Evolutionary conservation across 30 jellyfish, hydroid and myxozoan genomes (phyloP).

Genomic region (Cassiopea andromeda): DNA sequence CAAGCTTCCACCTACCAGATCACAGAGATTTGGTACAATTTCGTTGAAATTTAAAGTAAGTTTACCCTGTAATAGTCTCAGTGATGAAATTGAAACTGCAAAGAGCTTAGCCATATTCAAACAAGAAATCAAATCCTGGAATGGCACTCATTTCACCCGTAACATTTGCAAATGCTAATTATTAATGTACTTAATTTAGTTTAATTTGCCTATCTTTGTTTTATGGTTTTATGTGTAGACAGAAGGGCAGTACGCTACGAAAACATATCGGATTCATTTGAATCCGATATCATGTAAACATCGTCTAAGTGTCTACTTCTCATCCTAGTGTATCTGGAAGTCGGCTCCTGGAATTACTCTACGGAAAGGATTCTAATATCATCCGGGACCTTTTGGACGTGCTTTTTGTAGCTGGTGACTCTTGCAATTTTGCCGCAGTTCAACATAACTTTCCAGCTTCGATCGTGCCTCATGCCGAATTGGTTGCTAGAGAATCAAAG

Average conservation of each 20-base stretch:
- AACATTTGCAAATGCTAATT: no score
- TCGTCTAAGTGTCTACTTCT: not conserved
- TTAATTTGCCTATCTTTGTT: no score
- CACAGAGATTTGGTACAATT: no score
- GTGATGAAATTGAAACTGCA: no score
- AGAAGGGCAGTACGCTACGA: not conserved
- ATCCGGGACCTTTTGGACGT: constrained; percentile 21
- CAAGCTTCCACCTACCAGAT: no score
- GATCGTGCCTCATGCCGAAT: constrained; percentile 7
- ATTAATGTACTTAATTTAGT: no score
- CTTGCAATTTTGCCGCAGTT: not conserved
- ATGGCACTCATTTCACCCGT: no score
- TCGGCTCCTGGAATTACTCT: constrained; percentile 16
- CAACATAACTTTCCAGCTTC: constrained; percentile 25
- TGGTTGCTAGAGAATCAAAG: not conserved
- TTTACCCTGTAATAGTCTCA: no score
- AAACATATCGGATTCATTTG: not conserved
- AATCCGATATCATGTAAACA: not conserved
- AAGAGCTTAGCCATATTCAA: no score
- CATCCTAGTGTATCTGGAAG: constrained; percentile 27
- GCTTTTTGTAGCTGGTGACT: constrained; percentile 34
- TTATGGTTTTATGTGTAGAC: not conserved
- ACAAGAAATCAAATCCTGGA: no score
- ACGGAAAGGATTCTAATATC: constrained; percentile 4
- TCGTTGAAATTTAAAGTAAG: no score